These are phyloP conservation scores for Protobothrops mucrosquamatus DNA, from an alignment of 2,113 vertebrate genomes.

Conservation along the genomic window DNA sequence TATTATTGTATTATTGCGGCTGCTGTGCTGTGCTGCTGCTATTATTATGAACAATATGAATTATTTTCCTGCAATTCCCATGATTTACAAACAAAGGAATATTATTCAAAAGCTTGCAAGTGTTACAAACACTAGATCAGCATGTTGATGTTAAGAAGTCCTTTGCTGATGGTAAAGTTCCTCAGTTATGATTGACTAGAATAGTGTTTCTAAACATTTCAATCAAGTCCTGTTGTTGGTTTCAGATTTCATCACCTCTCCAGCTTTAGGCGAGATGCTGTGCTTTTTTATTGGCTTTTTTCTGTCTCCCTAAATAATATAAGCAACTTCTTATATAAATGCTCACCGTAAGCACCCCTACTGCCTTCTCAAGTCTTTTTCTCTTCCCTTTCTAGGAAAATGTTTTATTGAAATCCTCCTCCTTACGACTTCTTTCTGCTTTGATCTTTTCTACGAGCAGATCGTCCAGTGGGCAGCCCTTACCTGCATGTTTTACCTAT, in stretches of 20 bases:
- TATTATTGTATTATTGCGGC: background rate
- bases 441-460: background rate
- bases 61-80: background rate
- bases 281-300: background rate
- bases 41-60: background rate
- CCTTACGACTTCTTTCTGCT: background rate
- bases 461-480: background rate
- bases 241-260: background rate
- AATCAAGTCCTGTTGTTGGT: background rate
- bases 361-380: background rate
- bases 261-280: background rate
- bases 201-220: background rate
- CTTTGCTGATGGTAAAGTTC: background rate
- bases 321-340: background rate
- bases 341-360: background rate
- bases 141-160: background rate
- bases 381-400: background rate
- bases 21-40: background rate
- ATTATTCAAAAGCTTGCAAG: background rate
- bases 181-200: background rate
- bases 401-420: background rate
- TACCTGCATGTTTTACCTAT: background rate
- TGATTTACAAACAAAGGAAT: background rate
- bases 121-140: background rate
- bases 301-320: background rate